phyloP scores from a whole-genome alignment of 2,888 invertebrate species.

The Chalcosyrphus nemorum region DNA sequence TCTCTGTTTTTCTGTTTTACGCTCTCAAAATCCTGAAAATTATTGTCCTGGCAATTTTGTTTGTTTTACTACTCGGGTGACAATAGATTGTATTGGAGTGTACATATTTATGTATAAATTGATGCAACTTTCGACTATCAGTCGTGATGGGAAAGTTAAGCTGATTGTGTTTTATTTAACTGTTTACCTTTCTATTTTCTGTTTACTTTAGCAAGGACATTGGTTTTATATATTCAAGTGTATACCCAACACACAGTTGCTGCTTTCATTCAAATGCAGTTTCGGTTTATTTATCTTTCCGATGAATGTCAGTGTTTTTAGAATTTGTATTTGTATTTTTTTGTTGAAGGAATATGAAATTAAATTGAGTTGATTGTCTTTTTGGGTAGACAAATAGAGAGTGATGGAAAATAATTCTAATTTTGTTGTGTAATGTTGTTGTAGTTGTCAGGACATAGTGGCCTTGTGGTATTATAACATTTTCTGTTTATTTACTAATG shows the following conservation, averaged over 20 bases:
- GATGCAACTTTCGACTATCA: constrained; percentile 52
- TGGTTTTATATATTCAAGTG: neutral
- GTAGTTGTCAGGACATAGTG: too few species aligned
- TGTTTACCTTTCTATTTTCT: constrained; percentile 50
- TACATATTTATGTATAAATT: constrained; percentile 33
- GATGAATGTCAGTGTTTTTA: neutral
- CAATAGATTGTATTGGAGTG: constrained; percentile 23
- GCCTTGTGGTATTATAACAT: too few species aligned
- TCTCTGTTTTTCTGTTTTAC: constrained; percentile 26
- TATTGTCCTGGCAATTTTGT: constrained; percentile 49
- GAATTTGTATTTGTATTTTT: neutral
- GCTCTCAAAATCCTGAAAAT: constrained; percentile 63
- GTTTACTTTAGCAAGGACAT: neutral
- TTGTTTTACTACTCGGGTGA: constrained; percentile 11
- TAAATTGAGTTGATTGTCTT: neutral
- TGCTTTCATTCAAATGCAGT: neutral
- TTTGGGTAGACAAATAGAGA: neutral
- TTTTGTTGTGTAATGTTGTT: too few species aligned
- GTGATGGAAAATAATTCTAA: neutral
- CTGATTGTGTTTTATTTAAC: constrained; percentile 49
- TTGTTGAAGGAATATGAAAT: neutral
- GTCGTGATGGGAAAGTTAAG: constrained; percentile 49
- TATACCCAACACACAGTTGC: too few species aligned
- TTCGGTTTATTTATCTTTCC: neutral
- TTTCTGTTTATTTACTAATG: too few species aligned